phyloP scores from a whole-genome alignment of 2,797 vertebrate genomes.

The Aphelocoma californica region DNA sequence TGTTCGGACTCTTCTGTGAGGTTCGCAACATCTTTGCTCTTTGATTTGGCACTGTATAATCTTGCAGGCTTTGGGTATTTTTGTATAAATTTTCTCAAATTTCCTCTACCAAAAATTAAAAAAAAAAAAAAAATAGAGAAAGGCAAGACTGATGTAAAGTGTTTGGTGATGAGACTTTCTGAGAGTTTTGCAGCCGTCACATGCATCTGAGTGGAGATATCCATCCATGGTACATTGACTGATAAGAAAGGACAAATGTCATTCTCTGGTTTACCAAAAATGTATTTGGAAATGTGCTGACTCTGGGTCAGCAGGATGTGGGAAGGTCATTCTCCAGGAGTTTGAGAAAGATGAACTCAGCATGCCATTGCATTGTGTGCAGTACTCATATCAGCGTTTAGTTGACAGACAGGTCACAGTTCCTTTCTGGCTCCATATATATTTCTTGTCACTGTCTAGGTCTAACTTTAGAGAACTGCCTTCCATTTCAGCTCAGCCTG shows the following conservation, averaged over 20 bases:
- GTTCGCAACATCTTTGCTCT: neutral
- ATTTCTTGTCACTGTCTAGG: neutral
- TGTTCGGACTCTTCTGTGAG: neutral
- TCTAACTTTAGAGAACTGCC: neutral
- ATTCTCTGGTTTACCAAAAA: neutral
- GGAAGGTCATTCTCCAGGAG: neutral
- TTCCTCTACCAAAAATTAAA: neutral
- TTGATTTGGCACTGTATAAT: neutral
- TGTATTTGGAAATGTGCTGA: neutral
- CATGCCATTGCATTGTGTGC: neutral
- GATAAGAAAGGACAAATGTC: neutral
- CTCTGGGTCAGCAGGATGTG: neutral
- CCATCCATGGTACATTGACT: neutral
- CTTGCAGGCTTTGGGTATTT: neutral
- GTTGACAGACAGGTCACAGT: neutral
- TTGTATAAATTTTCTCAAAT: neutral
- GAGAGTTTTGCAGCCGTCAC: neutral
- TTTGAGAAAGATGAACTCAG: neutral
- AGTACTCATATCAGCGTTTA: neutral
- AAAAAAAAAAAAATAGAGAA: neutral
- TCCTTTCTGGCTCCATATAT: neutral
- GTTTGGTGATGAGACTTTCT: neutral
- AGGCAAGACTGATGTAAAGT: neutral
- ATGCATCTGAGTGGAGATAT: neutral
- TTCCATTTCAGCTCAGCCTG: neutral